Conservation (phyloP, 2,113 vertebrate genomes). For the Empidonax traillii region DNA sequence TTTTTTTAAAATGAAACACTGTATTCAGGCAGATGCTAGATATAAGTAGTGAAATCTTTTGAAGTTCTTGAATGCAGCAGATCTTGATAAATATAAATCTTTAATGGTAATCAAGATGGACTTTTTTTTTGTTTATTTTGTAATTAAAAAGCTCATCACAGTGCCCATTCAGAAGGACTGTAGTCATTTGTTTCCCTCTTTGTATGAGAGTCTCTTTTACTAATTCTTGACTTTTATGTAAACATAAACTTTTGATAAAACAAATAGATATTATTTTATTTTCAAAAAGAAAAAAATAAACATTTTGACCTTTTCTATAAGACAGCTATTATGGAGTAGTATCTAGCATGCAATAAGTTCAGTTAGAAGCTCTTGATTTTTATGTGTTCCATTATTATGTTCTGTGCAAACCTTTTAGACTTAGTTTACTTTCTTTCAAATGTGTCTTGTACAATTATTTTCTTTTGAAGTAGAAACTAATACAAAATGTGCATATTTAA, state of each 20-base stretch:
- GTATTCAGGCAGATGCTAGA: background rate
- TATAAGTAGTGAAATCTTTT: slow-evolving; percentile 17
- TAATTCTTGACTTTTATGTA: slow-evolving; percentile 50
- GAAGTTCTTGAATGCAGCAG: slow-evolving; percentile 29
- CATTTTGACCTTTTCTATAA: background rate
- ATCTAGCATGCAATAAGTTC: background rate
- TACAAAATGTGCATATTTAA: slow-evolving; percentile 45
- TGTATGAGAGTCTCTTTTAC: background rate
- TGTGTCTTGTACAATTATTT: background rate
- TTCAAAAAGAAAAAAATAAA: background rate
- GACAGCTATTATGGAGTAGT: background rate
- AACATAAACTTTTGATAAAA: slow-evolving; percentile 46
- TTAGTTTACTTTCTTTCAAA: slow-evolving; percentile 17
- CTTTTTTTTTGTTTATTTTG: slow-evolving; percentile 35
- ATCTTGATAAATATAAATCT: slow-evolving; percentile 50
- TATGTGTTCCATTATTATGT: background rate
- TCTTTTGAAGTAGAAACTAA: slow-evolving; percentile 49
- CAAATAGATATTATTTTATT: background rate
- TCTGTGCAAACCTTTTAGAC: background rate
- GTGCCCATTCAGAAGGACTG: slow-evolving; percentile 41
- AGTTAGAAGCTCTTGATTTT: background rate
- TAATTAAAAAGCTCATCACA: slow-evolving; percentile 52
- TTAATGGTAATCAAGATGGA: background rate
- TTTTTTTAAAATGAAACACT: background rate
- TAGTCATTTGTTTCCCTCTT: background rate